Evolutionary conservation across 2,113 vertebrate genomes (phyloP).

Genomic region (Plestiodon gilberti): DNA sequence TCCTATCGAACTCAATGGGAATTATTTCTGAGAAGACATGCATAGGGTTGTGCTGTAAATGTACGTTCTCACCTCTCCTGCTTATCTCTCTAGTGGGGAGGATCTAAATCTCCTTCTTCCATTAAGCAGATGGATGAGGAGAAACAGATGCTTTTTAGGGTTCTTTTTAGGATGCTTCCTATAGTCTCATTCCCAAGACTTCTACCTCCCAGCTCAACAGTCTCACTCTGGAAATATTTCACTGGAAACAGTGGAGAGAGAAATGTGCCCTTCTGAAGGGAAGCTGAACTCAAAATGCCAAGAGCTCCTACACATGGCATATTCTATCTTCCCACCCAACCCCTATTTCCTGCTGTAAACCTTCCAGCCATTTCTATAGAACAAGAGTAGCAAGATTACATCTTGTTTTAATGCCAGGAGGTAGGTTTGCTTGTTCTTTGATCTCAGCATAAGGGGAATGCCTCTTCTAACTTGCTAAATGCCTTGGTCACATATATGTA

Average conservation of each 20-base stretch:
- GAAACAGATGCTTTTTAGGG: neutral
- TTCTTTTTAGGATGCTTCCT: neutral
- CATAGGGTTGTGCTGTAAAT: no score
- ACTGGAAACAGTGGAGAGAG: neutral
- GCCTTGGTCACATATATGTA: constrained; percentile 45
- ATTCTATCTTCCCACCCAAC: accelerated
- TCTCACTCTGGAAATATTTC: neutral
- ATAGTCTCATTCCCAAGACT: neutral
- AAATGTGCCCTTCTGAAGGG: neutral
- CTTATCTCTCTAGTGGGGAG: neutral
- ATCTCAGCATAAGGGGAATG: constrained; percentile 32
- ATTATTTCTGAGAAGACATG: no score
- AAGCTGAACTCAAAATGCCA: neutral
- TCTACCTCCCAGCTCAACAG: neutral
- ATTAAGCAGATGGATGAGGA: neutral
- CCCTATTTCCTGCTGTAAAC: neutral
- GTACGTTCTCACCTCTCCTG: neutral
- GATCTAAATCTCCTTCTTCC: neutral
- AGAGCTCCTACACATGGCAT: neutral
- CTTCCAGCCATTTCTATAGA: neutral
- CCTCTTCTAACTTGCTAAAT: constrained; percentile 12
- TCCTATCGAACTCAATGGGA: no score
- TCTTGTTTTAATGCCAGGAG: neutral
- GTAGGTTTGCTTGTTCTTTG: neutral
- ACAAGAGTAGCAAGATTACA: neutral